These are phyloP conservation scores for Seriola rivoliana DNA, from an alignment of 2,113 vertebrate genomes.

Conservation along the genomic window DNA sequence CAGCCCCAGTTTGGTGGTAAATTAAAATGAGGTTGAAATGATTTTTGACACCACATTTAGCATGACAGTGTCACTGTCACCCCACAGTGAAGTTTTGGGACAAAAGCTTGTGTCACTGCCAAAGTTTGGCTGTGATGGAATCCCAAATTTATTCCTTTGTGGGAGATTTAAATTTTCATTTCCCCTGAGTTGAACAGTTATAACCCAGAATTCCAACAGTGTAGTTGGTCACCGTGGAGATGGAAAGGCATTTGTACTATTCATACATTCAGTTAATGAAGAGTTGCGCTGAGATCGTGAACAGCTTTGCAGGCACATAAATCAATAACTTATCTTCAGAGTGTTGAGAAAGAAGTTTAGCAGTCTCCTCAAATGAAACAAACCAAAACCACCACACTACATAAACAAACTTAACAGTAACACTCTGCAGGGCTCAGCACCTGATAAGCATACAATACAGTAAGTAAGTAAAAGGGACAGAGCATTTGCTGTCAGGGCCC, in stretches of 20 bases:
- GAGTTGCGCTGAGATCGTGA: background rate
- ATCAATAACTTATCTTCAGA: slow-evolving; percentile 27
- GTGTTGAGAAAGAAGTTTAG: slow-evolving; percentile 26
- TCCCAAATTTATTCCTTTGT: slow-evolving; percentile 8
- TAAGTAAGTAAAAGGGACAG: background rate
- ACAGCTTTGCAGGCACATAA: slow-evolving; percentile 29
- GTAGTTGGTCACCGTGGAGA: background rate
- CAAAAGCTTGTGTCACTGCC: background rate
- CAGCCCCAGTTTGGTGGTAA: background rate
- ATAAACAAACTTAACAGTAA: slow-evolving; percentile 18
- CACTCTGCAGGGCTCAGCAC: slow-evolving; percentile 8
- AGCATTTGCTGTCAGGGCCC: background rate
- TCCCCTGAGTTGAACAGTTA: slow-evolving; percentile 32
- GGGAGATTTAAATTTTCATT: background rate
- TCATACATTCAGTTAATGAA: slow-evolving; percentile 21
- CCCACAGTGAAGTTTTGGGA: slow-evolving; percentile 3
- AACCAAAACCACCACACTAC: slow-evolving; percentile 2
- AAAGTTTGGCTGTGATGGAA: slow-evolving; percentile 16
- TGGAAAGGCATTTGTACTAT: slow-evolving; percentile 13
- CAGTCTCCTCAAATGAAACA: slow-evolving; percentile 9
- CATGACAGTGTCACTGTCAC: background rate
- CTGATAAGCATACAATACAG: background rate
- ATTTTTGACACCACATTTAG: slow-evolving; percentile 16
- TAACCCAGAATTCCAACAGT: slow-evolving; percentile 33
- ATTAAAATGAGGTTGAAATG: slow-evolving; percentile 4